Base-by-base conservation (phyloP, 1,140 invertebrate genomes). In the Tetramorium simillimum region DNA sequence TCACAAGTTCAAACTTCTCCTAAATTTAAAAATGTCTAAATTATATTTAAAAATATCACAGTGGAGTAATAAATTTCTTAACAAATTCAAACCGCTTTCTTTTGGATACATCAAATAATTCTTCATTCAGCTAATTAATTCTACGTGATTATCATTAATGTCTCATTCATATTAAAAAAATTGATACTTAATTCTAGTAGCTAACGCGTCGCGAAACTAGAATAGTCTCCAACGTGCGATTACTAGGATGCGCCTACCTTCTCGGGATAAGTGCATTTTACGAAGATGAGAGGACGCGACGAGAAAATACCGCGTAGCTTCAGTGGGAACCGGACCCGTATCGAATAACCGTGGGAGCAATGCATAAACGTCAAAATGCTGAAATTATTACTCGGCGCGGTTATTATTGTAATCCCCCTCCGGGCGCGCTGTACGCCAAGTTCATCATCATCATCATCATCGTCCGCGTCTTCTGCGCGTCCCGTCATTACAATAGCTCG, bases 371-470 rank as follows among this genome's bases (percentile, higher is more conserved):
- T 69, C 62, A 69, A 67, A 69, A 70, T 53, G 33, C n/a, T 53
- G 33, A 81, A 81, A 69, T 81, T 81, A 81, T 81, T 81, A 69
- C 28, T 56, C 63, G 63, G 33, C 33, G n/a, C 9, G 16, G 21
- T 81, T 77, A 46, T 77, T 76, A 62, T 77, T 81, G n/a, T 53
- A 51, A 69, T 53, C 37, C 63, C 37, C 63, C 63, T 40, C 18
- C 43, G 6, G 6, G 60, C 24, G 18, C 18, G 10, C 33, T 53
- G 51, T 81, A 9, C 46, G n/a, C 33, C 63, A 37, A 43, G n/a
- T 77, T 77, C 75, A 77, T 43, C 51, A 40, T 33, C 24, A 21
- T 33, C 24, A 72, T 56, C 72, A 72, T 51, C 51, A 40, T 37
- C 28, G 21, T 33, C 24, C 40, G 21, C 46, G 43, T 49, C 40